phyloP scores from a whole-genome alignment of 2,113 vertebrate genomes.

The Microcebus griseorufus region DNA sequence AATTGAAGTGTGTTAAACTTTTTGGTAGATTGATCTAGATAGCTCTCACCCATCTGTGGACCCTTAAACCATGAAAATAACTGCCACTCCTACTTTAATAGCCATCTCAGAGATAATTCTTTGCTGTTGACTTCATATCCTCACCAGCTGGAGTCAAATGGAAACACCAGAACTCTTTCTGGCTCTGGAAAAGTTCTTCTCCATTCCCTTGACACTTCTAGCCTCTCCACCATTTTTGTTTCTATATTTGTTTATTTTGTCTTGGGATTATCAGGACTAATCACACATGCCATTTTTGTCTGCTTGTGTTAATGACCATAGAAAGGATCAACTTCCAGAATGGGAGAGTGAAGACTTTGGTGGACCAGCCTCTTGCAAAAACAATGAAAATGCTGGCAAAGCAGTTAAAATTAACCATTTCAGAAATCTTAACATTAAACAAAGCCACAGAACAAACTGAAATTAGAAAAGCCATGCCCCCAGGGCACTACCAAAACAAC shows the following conservation, averaged over 20 bases:
- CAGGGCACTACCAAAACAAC: not conserved
- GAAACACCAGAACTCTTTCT: not conserved
- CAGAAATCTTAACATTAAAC: too few species aligned
- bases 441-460: not conserved
- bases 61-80: not conserved
- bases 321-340: not conserved
- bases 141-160: not conserved
- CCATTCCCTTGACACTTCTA: not conserved
- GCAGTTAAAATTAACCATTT: too few species aligned
- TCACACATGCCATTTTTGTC: not conserved
- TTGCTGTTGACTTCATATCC: too few species aligned
- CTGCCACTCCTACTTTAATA: not conserved
- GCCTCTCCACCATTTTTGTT: not conserved
- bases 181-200: not conserved
- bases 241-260: not conserved
- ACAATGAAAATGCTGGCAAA: not conserved
- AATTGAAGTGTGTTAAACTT: not conserved
- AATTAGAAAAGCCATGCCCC: not conserved
- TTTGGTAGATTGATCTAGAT: not conserved
- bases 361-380: not conserved
- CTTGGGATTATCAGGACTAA: not conserved
- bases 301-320: not conserved
- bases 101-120: not conserved
- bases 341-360: not conserved
- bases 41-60: not conserved